Percentiles rank a stretch among this genome's conserved stretches.
These are phyloP conservation scores for Neosilurus mollespiculum DNA, from an alignment of 2,797 vertebrate species.

Conservation along the genomic window DNA sequence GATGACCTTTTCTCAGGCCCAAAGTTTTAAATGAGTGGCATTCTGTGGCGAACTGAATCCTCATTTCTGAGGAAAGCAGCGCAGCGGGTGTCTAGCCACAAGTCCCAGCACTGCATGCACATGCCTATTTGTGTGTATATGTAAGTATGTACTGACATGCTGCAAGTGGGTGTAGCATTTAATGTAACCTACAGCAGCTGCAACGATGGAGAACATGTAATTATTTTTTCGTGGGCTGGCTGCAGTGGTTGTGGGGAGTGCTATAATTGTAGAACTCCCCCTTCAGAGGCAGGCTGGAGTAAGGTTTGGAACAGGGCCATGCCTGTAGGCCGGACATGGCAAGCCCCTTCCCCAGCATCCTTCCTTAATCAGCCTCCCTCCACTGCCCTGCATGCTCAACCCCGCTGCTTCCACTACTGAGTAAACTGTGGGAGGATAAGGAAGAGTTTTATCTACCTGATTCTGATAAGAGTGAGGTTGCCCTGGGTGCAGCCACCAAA, in stretches of 20 bases:
- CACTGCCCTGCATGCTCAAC: constrained; percentile 20
- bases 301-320: constrained; percentile 71
- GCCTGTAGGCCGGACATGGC: constrained; percentile 64
- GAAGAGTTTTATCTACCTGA: constrained; percentile 10
- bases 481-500: neutral
- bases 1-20: constrained; percentile 63
- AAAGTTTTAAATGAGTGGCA: constrained; percentile 55
- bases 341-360: constrained; percentile 47
- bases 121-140: constrained; percentile 15
- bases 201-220: constrained; percentile 37
- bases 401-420: constrained; percentile 19
- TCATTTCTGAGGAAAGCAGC: constrained; percentile 52
- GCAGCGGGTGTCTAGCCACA: constrained; percentile 46
- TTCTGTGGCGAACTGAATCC: constrained; percentile 55
- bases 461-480: neutral
- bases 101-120: constrained; percentile 35
- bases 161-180: constrained; percentile 18
- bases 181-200: constrained; percentile 34
- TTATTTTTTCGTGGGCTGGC: constrained; percentile 40
- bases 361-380: constrained; percentile 39
- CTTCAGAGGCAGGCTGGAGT: constrained; percentile 46
- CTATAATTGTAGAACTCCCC: constrained; percentile 48
- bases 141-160: constrained; percentile 11
- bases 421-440: constrained; percentile 5
- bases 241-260: constrained; percentile 29